Conservation (phyloP, 2,888 invertebrate species). For the Vandiemenella viatica region DNA sequence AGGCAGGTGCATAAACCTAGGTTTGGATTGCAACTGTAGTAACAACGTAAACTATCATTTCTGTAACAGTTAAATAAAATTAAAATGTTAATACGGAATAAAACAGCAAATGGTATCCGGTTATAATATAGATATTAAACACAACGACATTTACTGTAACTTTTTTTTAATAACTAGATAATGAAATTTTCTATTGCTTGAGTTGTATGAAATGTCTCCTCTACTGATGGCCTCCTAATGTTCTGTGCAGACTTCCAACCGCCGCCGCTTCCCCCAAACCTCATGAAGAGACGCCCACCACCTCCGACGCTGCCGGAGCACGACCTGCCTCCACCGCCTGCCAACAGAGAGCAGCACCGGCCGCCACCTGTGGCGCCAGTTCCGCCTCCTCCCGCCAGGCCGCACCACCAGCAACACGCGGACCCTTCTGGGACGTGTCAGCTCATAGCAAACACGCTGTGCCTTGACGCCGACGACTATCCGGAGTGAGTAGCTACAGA, state of each 20-base stretch:
- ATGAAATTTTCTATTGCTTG: too few relatives aligned
- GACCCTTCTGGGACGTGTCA: slow-evolving; percentile 3
- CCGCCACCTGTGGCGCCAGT: not conserved
- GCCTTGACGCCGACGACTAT: slow-evolving; percentile 56
- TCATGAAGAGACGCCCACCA: not conserved
- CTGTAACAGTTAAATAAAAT: too few relatives aligned
- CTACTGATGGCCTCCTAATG: too few relatives aligned
- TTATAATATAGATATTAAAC: too few relatives aligned
- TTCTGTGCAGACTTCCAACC: not conserved
- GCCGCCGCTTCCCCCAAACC: not conserved
- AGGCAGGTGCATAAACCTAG: too few relatives aligned
- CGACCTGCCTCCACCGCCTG: not conserved
- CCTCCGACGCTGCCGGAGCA: not conserved
- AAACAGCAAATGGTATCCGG: too few relatives aligned
- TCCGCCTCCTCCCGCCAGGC: slow-evolving; percentile 17
- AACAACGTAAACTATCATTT: too few relatives aligned
- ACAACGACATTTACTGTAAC: too few relatives aligned
- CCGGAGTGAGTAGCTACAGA: slow-evolving; percentile 50
- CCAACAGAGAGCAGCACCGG: not conserved
- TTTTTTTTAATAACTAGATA: too few relatives aligned
- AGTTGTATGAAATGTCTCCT: too few relatives aligned
- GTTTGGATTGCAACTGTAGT: too few relatives aligned
- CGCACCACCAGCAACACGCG: not conserved
- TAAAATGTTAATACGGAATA: too few relatives aligned
- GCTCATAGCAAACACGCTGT: slow-evolving; percentile 50